These are phyloP conservation scores for Rhadina sibilatrix DNA, from an alignment of 2,113 vertebrate species.

Conservation along the genomic window DNA sequence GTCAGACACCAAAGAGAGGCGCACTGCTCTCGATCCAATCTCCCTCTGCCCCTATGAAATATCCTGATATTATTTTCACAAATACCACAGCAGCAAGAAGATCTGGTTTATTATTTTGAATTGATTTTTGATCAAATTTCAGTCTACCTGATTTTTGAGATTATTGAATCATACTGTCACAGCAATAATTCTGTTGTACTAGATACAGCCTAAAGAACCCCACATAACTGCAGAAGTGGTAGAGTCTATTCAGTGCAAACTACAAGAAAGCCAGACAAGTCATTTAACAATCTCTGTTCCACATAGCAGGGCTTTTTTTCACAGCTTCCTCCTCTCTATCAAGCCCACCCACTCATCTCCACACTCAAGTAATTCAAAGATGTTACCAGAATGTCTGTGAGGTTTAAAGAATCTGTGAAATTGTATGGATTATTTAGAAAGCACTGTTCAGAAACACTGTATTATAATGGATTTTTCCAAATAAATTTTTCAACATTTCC, in stretches of 20 bases:
- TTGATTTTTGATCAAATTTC: background rate
- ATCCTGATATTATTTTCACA: background rate
- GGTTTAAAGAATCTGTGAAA: background rate
- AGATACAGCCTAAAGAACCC: background rate
- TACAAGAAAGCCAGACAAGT: background rate
- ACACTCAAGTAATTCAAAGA: background rate
- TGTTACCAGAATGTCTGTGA: conserved; percentile 6
- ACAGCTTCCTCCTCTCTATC: background rate
- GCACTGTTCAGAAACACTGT: background rate
- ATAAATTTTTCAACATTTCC: background rate
- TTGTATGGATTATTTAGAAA: background rate
- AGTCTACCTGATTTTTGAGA: background rate
- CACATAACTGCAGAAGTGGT: background rate
- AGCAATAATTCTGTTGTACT: background rate
- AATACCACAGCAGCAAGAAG: background rate
- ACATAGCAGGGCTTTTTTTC: background rate
- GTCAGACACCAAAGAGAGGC: background rate
- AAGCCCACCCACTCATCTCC: background rate
- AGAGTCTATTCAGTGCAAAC: background rate
- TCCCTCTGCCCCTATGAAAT: accelerated
- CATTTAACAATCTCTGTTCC: background rate
- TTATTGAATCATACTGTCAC: background rate
- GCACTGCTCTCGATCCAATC: background rate
- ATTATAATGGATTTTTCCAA: background rate
- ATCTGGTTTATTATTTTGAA: background rate